Percentiles rank a stretch among this genome's conserved stretches.
phyloP scores from a whole-genome alignment of 2,888 invertebrate genomes.

The Timema cristinae region DNA sequence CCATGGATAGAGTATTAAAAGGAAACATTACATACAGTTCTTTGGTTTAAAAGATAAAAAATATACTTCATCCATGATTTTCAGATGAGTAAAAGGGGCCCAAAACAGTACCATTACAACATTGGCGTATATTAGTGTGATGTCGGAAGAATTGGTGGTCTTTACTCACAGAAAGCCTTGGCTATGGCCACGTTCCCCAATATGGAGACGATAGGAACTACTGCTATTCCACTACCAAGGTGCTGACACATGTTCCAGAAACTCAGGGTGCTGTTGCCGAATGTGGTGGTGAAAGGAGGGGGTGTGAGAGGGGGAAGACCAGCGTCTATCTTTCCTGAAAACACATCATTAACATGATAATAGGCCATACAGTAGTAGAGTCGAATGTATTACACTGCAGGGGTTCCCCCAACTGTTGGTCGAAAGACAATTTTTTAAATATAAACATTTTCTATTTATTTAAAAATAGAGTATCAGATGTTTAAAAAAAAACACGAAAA shows the following conservation, averaged over 20 bases:
- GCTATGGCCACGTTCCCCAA: conserved; percentile 78
- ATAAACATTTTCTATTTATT: conserved; percentile 10
- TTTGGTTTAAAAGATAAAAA: too few relatives aligned
- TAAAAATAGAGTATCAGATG: not conserved
- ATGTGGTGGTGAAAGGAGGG: conserved; percentile 51
- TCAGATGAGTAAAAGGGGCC: too few relatives aligned
- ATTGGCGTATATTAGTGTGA: too few relatives aligned
- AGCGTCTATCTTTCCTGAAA: conserved; percentile 55
- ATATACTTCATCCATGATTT: too few relatives aligned
- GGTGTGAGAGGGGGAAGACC: conserved; percentile 55
- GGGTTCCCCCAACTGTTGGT: not conserved
- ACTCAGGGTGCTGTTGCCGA: conserved; percentile 50
- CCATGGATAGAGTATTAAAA: too few relatives aligned
- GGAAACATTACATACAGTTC: too few relatives aligned
- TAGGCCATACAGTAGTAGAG: not conserved
- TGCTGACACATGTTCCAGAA: conserved; percentile 56
- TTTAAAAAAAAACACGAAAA: not conserved
- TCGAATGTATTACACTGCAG: not conserved
- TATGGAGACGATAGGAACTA: conserved; percentile 70
- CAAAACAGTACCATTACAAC: too few relatives aligned
- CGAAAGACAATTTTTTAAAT: conserved; percentile 10
- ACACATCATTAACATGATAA: conserved; percentile 18
- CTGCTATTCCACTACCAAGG: conserved; percentile 62
- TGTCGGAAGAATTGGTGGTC: too few relatives aligned
- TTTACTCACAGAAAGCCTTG: conserved; percentile 72